Base-by-base conservation (phyloP, 2,797 vertebrate genomes). In the Cyclopterus lumpus region DNA sequence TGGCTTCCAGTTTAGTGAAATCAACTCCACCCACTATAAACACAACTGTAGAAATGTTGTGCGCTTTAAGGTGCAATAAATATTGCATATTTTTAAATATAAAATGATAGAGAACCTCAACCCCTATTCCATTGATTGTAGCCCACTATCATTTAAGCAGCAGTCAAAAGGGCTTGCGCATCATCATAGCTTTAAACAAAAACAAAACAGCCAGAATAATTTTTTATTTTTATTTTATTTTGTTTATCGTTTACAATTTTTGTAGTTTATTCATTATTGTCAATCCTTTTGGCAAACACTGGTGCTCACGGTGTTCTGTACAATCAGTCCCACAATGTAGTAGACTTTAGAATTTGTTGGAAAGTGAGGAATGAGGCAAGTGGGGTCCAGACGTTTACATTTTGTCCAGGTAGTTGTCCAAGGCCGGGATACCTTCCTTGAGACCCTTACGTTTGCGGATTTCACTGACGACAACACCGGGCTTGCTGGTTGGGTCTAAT, bases 401-500 rank as follows among this genome's bases (percentile, higher is more conserved):
- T 88, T 99, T 99, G 91, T 99, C 98, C 81, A 98, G 94, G 94
- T 96, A 99, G 95, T 98, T 97, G 76, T 99, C 97, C 79, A 99
- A 91, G 18, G 95, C 94, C 0, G 97, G 96, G 84, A 99, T 89
- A 24, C 97, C 97, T 83, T 99, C 97, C 83, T 99, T 98, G 38
- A 99, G 94, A 71, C 97, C 97, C 89, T 99, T 99, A 70, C 97
- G 96, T 55, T 98, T 98, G 44, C 96, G 95, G 4, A 96, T 97
- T 0, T 98, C 96, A 0, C 88, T 82, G 18, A 99, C 96, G 60
- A 99, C 93, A 2, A 92, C 59, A 44, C 51, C 88, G 0, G 97
- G 96, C n/a, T 96, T 96, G 89, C 58, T 81, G 68, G 86, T 0
- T 0, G 72, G 3, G 3, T 98, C 97, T 0, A 93, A 85, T n/a